phyloP scores from a whole-genome alignment of 2,113 vertebrate genomes.

The Hydropotes inermis region DNA sequence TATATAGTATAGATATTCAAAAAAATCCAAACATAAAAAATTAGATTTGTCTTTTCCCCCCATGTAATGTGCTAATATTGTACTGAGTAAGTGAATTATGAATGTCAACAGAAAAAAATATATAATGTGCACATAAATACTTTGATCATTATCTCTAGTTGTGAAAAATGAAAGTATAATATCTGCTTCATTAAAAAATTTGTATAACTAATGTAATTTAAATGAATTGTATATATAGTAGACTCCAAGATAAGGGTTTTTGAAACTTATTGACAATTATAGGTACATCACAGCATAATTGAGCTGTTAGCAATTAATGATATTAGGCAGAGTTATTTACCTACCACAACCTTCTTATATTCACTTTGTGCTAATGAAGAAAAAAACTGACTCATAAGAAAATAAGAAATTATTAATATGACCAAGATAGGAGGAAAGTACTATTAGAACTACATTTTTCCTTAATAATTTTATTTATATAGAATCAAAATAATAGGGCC shows the following conservation, averaged over 20 bases:
- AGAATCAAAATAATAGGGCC: not conserved
- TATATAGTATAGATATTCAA: not conserved
- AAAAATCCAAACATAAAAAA: not conserved
- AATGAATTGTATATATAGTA: conserved; percentile 64
- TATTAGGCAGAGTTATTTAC: conserved; percentile 58
- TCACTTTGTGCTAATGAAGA: conserved; percentile 47
- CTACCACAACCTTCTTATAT: conserved; percentile 40
- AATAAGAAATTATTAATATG: conserved; percentile 32
- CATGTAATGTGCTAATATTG: conserved; percentile 34
- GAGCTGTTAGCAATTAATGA: conserved; percentile 60
- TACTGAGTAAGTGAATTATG: conserved; percentile 41
- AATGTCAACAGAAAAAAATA: conserved; percentile 61
- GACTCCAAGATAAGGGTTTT: conserved; percentile 48
- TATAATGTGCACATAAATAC: conserved; percentile 66
- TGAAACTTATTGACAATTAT: conserved; percentile 58
- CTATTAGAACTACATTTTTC: not conserved
- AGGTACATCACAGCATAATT: conserved; percentile 51
- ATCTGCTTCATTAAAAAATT: conserved; percentile 61
- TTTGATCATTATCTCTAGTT: conserved; percentile 67
- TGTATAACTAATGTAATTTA: conserved; percentile 73
- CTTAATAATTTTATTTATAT: not conserved
- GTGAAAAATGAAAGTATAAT: conserved; percentile 54
- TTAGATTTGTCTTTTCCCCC: not conserved
- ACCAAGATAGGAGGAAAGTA: conserved; percentile 27
- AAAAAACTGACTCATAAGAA: conserved; percentile 14